Evolutionary conservation across 2,888 invertebrate genomes (phyloP), one percentile per base, ranked within the genome.

Genomic region (Eurois occulta): DNA sequence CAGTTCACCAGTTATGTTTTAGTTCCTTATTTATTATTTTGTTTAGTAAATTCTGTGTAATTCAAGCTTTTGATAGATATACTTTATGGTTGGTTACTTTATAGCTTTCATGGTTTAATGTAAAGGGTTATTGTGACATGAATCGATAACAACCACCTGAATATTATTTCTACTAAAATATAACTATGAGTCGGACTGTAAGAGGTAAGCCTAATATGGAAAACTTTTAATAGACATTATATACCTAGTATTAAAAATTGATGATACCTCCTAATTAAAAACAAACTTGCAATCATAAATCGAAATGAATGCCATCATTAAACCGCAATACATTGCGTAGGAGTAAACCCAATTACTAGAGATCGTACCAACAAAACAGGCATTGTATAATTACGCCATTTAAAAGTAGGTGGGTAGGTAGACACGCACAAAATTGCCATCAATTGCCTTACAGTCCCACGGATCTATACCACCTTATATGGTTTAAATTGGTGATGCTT

Each of bases 401-500:
- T 75, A n/a, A 55, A 52, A 79, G 94, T 93, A 90, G 93, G 94
- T 78, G 89, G 69, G 64, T 60, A 68, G 48, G 64, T 78, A 75
- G 73, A 55, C 83, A 79, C 71, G 91, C 91, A 90, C 90, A 88
- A 82, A 88, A 90, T 91, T 89, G 88, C 83, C 68, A 88, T 85
- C 87, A 91, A 92, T 91, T 89, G 89, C 87, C 69, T 69, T 81
- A 83, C 18, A 76, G 83, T 91, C 90, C 87, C 89, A 91, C 90
- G 80, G 78, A 77, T 74, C 90, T 86, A 85, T 89, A 90, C 88
- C 86, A 70, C 94, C 94, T 80, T 90, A 88, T 93, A 91, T 90
- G 93, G 94, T 83, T 72, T 52, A 84, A 86, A 91, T 91, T 91
- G 92, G 90, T 81, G 73, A 81, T 88, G 73, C 72, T 80, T 83